These are phyloP conservation scores for Drosophila austrosaltans DNA, from an alignment of 2,888 invertebrate genomes.

Conservation along the genomic window DNA sequence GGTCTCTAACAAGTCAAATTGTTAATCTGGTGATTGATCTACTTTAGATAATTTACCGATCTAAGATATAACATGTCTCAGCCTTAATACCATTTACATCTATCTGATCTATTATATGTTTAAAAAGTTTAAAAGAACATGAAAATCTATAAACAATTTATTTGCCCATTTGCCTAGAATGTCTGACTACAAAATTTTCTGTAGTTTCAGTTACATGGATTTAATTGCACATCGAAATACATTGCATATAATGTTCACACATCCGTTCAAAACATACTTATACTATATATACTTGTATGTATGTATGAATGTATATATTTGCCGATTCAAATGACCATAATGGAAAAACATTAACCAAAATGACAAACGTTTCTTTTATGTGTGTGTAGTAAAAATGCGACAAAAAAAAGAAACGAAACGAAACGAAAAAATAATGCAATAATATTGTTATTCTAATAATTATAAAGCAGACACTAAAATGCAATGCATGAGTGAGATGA, in stretches of 20 bases:
- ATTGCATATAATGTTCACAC: constrained; percentile 33
- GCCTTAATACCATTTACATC: too few relatives aligned
- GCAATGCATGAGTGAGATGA: constrained; percentile 65
- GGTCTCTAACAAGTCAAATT: too few relatives aligned
- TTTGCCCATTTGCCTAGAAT: not conserved
- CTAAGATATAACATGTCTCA: too few relatives aligned
- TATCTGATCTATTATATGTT: not conserved
- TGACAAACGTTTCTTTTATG: constrained; percentile 50
- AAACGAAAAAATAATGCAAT: constrained; percentile 37
- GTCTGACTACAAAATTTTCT: not conserved
- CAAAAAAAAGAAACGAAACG: constrained; percentile 29
- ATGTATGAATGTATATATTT: not conserved
- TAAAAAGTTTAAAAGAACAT: not conserved
- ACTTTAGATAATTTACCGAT: too few relatives aligned
- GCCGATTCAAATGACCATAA: constrained; percentile 4
- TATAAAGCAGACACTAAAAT: constrained; percentile 71
- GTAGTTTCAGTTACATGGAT: not conserved
- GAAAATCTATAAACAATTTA: not conserved
- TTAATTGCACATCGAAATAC: constrained; percentile 13
- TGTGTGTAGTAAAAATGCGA: constrained; percentile 4
- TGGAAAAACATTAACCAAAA: constrained; percentile 36
- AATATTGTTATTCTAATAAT: constrained; percentile 70
- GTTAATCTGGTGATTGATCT: too few relatives aligned
- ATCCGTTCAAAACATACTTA: constrained; percentile 28
- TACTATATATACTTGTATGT: not conserved